These are phyloP conservation scores for Harpagifer antarcticus DNA, from an alignment of 2,797 vertebrate species.

Conservation along the genomic window DNA sequence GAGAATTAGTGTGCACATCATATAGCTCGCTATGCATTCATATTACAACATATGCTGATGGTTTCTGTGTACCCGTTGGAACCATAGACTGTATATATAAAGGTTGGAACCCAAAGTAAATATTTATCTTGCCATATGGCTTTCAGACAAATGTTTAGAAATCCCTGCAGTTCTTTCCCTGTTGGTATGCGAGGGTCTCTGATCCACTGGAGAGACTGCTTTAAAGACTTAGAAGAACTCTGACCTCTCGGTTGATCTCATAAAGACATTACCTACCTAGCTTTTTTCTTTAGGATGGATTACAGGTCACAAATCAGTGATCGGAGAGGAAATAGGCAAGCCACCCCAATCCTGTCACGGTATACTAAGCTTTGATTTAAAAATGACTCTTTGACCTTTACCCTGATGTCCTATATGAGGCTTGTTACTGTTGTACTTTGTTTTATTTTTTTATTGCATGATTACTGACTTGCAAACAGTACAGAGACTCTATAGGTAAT, in stretches of 20 bases:
- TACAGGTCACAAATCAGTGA: constrained; percentile 48
- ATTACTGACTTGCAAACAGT: no score
- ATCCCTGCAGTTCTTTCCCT: constrained; percentile 3
- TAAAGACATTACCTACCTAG: constrained; percentile 65
- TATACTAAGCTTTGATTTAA: no score
- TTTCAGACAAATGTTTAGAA: constrained; percentile 46
- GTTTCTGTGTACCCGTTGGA: constrained; percentile 28
- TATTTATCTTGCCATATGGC: constrained; percentile 48
- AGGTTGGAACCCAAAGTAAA: constrained; percentile 36
- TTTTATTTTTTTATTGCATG: no score
- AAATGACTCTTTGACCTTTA: no score
- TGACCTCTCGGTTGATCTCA: constrained; percentile 54
- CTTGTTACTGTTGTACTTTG: no score
- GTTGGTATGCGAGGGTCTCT: constrained; percentile 23
- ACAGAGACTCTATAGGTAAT: no score
- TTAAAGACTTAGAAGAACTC: constrained; percentile 20
- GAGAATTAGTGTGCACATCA: constrained; percentile 17
- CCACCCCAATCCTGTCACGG: no score
- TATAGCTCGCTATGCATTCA: constrained; percentile 17
- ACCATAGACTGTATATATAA: no score
- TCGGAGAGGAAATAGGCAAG: background rate
- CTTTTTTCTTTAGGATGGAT: constrained; percentile 59
- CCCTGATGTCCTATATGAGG: no score
- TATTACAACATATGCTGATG: constrained; percentile 27
- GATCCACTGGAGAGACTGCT: background rate